phyloP scores from a whole-genome alignment of 2,797 vertebrate species.

The Agapornis canus region DNA sequence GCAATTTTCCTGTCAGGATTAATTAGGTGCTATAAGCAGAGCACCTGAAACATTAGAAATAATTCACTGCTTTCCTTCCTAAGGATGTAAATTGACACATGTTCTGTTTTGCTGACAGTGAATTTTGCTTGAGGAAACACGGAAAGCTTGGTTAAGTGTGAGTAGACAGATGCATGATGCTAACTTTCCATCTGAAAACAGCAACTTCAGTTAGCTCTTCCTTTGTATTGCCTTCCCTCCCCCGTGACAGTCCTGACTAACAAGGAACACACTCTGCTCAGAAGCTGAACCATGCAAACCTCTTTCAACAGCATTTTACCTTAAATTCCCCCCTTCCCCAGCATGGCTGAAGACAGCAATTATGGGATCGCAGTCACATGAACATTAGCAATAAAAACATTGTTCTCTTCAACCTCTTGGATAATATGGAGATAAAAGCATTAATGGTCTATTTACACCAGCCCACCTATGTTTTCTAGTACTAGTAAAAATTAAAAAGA shows the following conservation, averaged over 20 bases:
- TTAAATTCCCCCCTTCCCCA: neutral
- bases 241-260: constrained; percentile 1
- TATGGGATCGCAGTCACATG: rapidly evolving
- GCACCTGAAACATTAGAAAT: constrained; percentile 26
- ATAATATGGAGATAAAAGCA: neutral
- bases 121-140: constrained; percentile 47
- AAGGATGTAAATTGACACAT: constrained; percentile 43
- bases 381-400: neutral
- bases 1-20: neutral
- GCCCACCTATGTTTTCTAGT: neutral
- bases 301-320: neutral
- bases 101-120: constrained; percentile 52
- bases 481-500: neutral
- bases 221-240: constrained; percentile 28
- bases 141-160: neutral
- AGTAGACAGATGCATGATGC: constrained; percentile 24
- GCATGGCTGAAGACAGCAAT: neutral
- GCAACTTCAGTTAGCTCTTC: constrained; percentile 19
- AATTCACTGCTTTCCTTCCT: constrained; percentile 46
- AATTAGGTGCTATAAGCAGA: neutral
- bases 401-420: neutral
- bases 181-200: constrained; percentile 20
- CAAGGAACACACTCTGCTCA: neutral
- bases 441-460: neutral
- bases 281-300: neutral